phyloP scores from a whole-genome alignment of 2,797 vertebrate genomes.

The Chloroceryle amazona region DNA sequence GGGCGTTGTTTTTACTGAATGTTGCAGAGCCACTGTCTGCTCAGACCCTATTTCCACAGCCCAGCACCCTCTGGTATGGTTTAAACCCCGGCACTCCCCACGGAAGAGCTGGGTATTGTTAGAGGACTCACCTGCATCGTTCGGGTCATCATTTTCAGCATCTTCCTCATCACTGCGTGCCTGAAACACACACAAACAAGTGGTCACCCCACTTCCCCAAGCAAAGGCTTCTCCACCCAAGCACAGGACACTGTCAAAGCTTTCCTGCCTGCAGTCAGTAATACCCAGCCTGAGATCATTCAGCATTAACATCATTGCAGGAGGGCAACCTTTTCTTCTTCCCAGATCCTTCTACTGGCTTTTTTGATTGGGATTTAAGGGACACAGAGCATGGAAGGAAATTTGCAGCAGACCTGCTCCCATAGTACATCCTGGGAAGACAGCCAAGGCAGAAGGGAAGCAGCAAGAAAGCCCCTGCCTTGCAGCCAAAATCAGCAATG shows the following conservation, averaged over 20 bases:
- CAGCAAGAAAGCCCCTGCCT: background rate
- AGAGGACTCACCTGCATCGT: slow-evolving; percentile 69
- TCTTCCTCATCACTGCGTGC: slow-evolving; percentile 70
- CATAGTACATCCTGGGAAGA: background rate
- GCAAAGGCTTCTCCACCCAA: background rate
- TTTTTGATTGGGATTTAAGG: background rate
- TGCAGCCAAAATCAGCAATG: background rate
- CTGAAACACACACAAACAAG: slow-evolving; percentile 66
- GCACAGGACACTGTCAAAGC: background rate
- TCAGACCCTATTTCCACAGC: background rate
- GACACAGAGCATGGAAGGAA: background rate
- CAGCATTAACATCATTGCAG: background rate
- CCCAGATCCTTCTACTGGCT: background rate
- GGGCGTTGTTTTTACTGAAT: background rate
- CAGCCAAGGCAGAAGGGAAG: background rate
- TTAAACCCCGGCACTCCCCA: background rate
- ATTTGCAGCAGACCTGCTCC: background rate
- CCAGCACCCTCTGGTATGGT: background rate
- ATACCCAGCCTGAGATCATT: background rate
- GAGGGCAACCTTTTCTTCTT: background rate
- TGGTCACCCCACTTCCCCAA: background rate
- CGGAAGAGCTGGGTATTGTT: background rate
- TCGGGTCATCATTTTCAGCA: slow-evolving; percentile 70
- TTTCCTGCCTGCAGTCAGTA: background rate
- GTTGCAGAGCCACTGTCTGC: background rate